Conservation (phyloP, 2,797 vertebrate species). For the Brachyalestes nurse region DNA sequence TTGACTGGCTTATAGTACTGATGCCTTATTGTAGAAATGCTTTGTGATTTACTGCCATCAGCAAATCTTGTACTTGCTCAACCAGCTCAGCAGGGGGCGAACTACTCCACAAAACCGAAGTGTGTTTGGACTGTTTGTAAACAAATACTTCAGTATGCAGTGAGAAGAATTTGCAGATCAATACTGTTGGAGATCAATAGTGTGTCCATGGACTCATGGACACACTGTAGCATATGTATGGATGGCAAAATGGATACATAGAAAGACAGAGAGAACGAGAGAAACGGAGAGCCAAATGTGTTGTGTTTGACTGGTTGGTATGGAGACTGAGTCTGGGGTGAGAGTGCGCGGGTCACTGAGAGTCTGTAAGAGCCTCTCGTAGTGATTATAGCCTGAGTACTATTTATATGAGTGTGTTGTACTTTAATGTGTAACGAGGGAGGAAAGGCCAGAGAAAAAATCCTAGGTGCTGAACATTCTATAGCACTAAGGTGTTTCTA, state of each 20-base stretch:
- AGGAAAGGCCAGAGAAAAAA: not conserved
- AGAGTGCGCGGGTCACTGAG: conserved; percentile 8
- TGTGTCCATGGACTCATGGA: not conserved
- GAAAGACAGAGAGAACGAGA: not conserved
- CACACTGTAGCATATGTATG: not conserved
- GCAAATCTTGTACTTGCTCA: conserved; percentile 19
- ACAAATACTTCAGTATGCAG: not conserved
- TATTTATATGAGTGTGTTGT: not conserved
- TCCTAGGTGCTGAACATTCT: not conserved
- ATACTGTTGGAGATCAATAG: not conserved
- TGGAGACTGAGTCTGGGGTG: conserved; percentile 14
- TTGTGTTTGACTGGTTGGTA: conserved; percentile 29
- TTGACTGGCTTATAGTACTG: no score
- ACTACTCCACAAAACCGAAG: conserved; percentile 13
- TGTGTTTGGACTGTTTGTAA: not conserved
- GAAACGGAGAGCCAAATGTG: not conserved
- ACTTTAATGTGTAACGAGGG: not conserved
- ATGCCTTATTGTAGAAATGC: no score
- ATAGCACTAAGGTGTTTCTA: not conserved
- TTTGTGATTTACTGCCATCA: not conserved
- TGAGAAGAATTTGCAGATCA: conserved; percentile 1
- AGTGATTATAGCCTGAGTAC: not conserved
- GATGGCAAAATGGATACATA: not conserved
- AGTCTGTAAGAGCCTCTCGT: conserved; percentile 28
- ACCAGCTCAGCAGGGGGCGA: conserved; percentile 37